Conservation (phyloP, 2,797 vertebrate genomes). For the Cryptoprocta ferox region DNA sequence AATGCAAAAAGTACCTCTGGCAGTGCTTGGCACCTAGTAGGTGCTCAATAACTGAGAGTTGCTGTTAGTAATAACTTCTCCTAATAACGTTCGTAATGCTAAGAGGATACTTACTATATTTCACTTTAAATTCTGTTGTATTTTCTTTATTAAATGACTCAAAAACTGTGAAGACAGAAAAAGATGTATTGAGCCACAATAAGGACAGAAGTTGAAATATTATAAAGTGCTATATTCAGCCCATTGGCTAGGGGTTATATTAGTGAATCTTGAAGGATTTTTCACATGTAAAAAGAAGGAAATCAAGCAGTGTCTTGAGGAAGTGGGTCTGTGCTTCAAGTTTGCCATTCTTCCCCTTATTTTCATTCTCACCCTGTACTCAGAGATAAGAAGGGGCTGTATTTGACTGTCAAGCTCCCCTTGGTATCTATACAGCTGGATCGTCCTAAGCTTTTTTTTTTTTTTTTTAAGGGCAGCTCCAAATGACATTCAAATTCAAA, state of each 20-base stretch:
- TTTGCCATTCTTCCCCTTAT: background rate
- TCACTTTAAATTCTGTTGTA: constrained; percentile 36
- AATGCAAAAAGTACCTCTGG: background rate
- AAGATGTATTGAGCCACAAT: background rate
- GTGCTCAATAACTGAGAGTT: background rate
- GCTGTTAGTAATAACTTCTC: background rate
- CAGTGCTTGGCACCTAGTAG: background rate
- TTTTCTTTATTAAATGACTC: constrained; percentile 29
- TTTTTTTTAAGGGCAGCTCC: background rate
- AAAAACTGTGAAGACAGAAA: constrained; percentile 3
- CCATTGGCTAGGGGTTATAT: background rate
- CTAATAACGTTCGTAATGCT: constrained; percentile 5
- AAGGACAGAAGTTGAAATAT: constrained; percentile 6
- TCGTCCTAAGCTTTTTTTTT: background rate
- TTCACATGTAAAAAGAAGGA: constrained; percentile 9
- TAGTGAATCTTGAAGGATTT: constrained; percentile 30
- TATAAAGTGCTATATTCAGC: background rate
- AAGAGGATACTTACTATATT: background rate
- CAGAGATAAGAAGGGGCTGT: background rate
- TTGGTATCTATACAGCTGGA: background rate
- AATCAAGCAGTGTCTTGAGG: background rate
- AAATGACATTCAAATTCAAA: constrained; percentile 31
- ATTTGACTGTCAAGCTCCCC: background rate
- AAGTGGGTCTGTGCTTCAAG: background rate
- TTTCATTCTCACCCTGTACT: background rate